These are phyloP conservation scores for Platycnemis pennipes DNA, from an alignment of 2,888 invertebrate genomes.

Conservation along the genomic window DNA sequence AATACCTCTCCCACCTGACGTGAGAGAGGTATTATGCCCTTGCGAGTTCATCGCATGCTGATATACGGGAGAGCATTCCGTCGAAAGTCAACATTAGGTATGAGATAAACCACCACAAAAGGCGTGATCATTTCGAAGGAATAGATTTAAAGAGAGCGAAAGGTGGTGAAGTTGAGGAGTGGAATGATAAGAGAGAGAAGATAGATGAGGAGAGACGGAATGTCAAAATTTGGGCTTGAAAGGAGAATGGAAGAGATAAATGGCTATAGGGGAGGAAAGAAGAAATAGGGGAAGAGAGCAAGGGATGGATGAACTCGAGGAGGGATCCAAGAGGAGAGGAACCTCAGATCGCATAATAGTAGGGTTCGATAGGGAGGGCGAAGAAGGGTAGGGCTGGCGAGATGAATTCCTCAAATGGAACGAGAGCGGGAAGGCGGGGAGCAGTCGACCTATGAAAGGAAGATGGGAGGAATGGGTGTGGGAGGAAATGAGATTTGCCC, in stretches of 20 bases:
- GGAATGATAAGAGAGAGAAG: not conserved
- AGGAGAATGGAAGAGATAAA: not conserved
- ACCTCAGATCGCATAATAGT: too few species aligned
- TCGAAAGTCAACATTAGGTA: too few species aligned
- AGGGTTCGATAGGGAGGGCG: not conserved
- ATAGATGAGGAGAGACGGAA: not conserved
- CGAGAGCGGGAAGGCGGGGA: not conserved
- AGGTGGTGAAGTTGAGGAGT: too few species aligned
- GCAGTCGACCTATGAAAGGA: not conserved
- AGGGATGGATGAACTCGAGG: not conserved
- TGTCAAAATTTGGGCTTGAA: not conserved
- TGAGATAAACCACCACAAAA: too few species aligned
- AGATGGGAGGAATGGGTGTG: not conserved
- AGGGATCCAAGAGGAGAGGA: not conserved
- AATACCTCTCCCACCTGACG: too few species aligned
- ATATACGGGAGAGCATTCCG: too few species aligned
- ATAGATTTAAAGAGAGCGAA: too few species aligned
- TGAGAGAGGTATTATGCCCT: too few species aligned
- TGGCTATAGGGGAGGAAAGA: not conserved
- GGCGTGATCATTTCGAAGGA: too few species aligned
- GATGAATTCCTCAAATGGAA: slow-evolving; percentile 2
- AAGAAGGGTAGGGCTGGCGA: not conserved
- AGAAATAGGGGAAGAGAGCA: not conserved
- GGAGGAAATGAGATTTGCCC: not conserved
- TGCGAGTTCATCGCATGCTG: too few species aligned